These are phyloP conservation scores for Erythrocercus mccallii DNA, from an alignment of 2,113 vertebrate genomes.

Conservation along the genomic window DNA sequence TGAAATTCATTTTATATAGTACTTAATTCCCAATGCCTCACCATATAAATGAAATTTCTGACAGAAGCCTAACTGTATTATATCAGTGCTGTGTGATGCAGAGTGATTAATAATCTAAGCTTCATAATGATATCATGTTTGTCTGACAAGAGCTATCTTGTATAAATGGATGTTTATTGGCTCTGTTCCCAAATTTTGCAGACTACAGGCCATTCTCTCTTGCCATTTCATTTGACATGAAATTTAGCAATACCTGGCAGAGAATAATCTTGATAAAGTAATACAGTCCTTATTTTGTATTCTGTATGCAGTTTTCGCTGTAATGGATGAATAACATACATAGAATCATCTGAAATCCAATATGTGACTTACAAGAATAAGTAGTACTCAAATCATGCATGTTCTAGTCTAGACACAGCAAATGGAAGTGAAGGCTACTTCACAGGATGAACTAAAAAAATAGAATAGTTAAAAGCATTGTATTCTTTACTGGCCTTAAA, in stretches of 20 bases:
- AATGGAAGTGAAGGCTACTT: not conserved
- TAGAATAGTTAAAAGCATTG: not conserved
- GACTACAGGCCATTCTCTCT: not conserved
- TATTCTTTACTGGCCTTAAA: not conserved
- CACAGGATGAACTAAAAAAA: not conserved
- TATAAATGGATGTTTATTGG: constrained; percentile 12
- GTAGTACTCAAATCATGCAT: not conserved
- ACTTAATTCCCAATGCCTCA: not conserved
- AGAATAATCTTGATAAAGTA: not conserved
- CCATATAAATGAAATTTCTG: not conserved
- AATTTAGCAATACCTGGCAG: not conserved
- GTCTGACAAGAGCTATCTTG: constrained; percentile 18
- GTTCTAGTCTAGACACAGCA: not conserved
- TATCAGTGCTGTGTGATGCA: not conserved
- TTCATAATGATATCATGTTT: constrained; percentile 13
- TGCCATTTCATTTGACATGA: not conserved
- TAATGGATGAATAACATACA: not conserved
- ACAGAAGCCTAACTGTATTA: not conserved
- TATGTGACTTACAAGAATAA: not conserved
- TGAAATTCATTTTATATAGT: not conserved
- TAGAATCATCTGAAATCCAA: not conserved
- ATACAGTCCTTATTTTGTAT: not conserved
- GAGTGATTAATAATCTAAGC: constrained; percentile 19
- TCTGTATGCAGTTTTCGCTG: not conserved
- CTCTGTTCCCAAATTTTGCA: not conserved